Base-by-base conservation (phyloP, 2,797 vertebrate genomes). In the Chrysocyon brachyurus region DNA sequence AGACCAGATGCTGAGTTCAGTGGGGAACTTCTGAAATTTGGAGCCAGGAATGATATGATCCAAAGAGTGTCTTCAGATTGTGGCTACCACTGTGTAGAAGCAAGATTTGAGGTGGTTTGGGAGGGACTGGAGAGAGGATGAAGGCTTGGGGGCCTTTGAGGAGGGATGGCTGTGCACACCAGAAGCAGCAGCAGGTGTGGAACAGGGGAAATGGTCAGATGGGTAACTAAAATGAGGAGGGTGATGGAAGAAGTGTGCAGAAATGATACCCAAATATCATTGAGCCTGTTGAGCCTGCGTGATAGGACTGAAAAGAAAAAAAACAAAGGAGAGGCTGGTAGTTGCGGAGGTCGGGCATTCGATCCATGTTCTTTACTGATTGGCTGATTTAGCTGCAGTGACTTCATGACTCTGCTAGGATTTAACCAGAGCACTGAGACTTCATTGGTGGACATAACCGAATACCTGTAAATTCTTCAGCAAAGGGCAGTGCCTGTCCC, bases 401-500 rank as follows among this genome's bases (percentile, higher is more conserved):
- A 85, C 33, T 96, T 92, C 59, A 68, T 92, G 28, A 54, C 57
- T 26, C 66, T 57, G 24, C 54, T 8, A 64, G 31, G 31, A 66
- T 83, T 87, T 96, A 83, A 52, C 87, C 61, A 49, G n/a, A 70
- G 68, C 26, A 57, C 19, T 73, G 64, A 90, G 46, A 90, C 31
- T 78, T 79, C 77, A 94, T 21, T 83, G 36, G 82, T n/a, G n/a
- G 86, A 93, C 49, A 87, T 89, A 87, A 90, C 70, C 33, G 70
- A 84, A 40, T 61, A 22, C 26, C 4, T 81, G 19, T 78, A 16
- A 63, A 28, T 75, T 54, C 52, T 92, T 94, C n/a, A 56, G 49
- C 52, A 59, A 75, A 61, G 3, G 9, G 33, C 57, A n/a, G 22
- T 54, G 40, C 28, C 61, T 0, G 0, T 21, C 19, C 11, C n/a